Percentiles rank a stretch among this genome's conserved stretches.
Conservation (phyloP, 2,888 invertebrate genomes). For the Drepana falcataria region DNA sequence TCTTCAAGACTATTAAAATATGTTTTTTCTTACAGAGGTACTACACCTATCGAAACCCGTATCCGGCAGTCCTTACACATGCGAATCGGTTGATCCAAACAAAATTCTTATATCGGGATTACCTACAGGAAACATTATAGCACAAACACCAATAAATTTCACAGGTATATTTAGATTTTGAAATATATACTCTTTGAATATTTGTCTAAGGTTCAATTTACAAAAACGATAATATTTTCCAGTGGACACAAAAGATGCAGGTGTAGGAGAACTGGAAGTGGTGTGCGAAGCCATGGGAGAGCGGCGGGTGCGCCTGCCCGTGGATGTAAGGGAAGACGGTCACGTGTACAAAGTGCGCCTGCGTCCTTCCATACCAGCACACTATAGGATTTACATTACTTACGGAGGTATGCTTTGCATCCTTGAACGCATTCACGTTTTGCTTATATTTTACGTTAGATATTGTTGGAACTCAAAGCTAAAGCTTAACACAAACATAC, state of each 20-base stretch:
- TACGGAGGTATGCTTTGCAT: conserved; percentile 78
- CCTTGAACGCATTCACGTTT: not conserved
- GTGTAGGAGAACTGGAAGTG: conserved; percentile 91
- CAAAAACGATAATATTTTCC: conserved; percentile 18
- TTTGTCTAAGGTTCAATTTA: not conserved
- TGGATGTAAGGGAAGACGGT: conserved; percentile 88
- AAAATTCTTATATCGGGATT: conserved; percentile 88
- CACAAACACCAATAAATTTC: conserved; percentile 90
- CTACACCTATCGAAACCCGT: conserved; percentile 93
- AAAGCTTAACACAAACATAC: too few species aligned
- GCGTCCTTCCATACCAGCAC: conserved; percentile 90
- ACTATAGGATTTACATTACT: conserved; percentile 83
- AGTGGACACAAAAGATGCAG: conserved; percentile 90
- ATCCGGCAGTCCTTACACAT: conserved; percentile 94
- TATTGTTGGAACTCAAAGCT: too few species aligned
- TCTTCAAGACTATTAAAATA: too few species aligned
- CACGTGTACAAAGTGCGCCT: conserved; percentile 90
- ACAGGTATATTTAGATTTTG: conserved; percentile 76
- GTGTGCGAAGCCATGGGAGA: conserved; percentile 93
- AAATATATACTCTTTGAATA: conserved; percentile 1
- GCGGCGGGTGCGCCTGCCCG: conserved; percentile 82
- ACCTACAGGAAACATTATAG: conserved; percentile 86
- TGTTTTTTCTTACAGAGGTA: conserved; percentile 82
- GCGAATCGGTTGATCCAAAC: conserved; percentile 93
- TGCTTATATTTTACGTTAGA: too few species aligned